phyloP scores from a whole-genome alignment of 2,888 invertebrate genomes.

The Meteorus colon region DNA sequence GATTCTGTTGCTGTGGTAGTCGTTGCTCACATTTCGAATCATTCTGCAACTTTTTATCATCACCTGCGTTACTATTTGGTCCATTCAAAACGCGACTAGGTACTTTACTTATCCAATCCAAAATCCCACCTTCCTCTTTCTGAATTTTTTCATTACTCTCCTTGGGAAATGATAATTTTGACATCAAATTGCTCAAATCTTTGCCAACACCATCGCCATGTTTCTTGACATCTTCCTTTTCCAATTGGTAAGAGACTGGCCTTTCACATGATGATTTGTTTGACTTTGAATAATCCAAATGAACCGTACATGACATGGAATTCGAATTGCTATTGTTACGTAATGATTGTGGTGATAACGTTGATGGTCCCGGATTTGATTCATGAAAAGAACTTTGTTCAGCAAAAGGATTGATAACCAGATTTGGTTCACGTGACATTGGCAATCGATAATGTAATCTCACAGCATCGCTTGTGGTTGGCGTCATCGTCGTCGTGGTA shows the following conservation, averaged over 20 bases:
- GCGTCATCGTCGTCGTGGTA: background rate
- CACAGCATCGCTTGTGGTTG: constrained; percentile 10
- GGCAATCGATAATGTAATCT: constrained; percentile 20
- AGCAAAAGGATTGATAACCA: constrained; percentile 57
- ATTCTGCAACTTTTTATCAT: constrained; percentile 36
- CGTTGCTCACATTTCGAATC: constrained; percentile 46
- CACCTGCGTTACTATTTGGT: constrained; percentile 54
- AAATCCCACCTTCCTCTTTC: constrained; percentile 62
- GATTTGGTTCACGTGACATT: constrained; percentile 39
- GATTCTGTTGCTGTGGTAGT: constrained; percentile 39
- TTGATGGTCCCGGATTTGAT: constrained; percentile 62
- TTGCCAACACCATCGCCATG: constrained; percentile 35
- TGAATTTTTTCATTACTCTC: constrained; percentile 54
- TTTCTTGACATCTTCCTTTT: constrained; percentile 16
- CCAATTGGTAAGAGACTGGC: constrained; percentile 36
- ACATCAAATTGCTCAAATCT: constrained; percentile 61
- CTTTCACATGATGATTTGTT: constrained; percentile 36
- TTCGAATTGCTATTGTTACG: constrained; percentile 17
- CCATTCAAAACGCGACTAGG: constrained; percentile 65
- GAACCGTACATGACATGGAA: constrained; percentile 58
- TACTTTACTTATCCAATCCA: constrained; percentile 66
- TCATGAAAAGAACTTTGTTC: constrained; percentile 60
- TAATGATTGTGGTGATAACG: constrained; percentile 41
- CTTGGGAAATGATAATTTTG: constrained; percentile 63
- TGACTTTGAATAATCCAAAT: constrained; percentile 55